phyloP scores from a whole-genome alignment of 2,888 invertebrate genomes.

The Zaprionus bogoriensis region DNA sequence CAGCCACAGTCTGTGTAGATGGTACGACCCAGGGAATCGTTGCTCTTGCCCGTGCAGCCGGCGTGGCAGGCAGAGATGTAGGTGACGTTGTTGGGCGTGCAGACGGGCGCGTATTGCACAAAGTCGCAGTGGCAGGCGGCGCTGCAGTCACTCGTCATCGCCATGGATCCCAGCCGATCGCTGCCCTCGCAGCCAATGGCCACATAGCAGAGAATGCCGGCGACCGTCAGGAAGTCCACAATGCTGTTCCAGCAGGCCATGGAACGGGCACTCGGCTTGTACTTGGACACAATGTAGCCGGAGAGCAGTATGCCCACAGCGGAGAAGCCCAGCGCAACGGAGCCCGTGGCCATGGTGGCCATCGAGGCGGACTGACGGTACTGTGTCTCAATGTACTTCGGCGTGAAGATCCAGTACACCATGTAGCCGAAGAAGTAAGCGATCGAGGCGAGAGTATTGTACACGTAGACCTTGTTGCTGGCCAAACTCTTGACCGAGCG shows the following conservation, averaged over 20 bases:
- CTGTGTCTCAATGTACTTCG: constrained; percentile 92
- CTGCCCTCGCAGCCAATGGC: constrained; percentile 86
- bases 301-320: constrained; percentile 87
- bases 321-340: constrained; percentile 87
- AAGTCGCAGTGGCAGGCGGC: constrained; percentile 87
- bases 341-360: constrained; percentile 87
- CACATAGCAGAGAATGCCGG: constrained; percentile 86
- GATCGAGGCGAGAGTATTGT: constrained; percentile 88
- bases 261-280: constrained; percentile 86
- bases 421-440: constrained; percentile 88
- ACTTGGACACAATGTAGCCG: constrained; percentile 86
- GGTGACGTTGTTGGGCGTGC: constrained; percentile 86
- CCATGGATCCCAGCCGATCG: constrained; percentile 77
- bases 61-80: constrained; percentile 91
- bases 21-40: constrained; percentile 39
- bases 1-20: constrained; percentile 56
- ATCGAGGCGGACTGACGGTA: constrained; percentile 89
- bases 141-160: constrained; percentile 84
- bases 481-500: constrained; percentile 85
- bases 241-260: constrained; percentile 87
- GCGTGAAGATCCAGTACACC: constrained; percentile 91
- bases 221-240: constrained; percentile 86
- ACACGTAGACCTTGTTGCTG: constrained; percentile 87
- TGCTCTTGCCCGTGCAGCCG: constrained; percentile 84
- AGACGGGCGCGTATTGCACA: constrained; percentile 88